Evolutionary conservation across 2,113 vertebrate genomes (phyloP).

Genomic region (Marcusenius ussheri): DNA sequence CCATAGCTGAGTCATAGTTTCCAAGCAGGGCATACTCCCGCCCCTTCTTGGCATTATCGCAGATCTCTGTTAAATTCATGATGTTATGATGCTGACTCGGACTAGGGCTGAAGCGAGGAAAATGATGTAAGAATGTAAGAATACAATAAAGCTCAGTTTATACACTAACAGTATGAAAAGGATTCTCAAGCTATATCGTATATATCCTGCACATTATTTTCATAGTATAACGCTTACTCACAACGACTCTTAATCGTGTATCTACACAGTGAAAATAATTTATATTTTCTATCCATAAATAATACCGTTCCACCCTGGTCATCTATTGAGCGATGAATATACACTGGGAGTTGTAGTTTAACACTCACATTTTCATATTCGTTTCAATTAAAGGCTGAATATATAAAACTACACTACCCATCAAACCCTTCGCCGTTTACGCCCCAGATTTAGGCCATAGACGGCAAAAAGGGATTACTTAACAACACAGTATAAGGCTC

Average conservation of each 20-base stretch:
- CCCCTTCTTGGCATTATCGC: constrained; percentile 92
- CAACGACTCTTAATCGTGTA: background rate
- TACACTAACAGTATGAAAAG: background rate
- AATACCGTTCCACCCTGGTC: background rate
- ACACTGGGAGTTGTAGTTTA: constrained; percentile 27
- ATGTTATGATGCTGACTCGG: constrained; percentile 32
- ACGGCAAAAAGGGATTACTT: constrained; percentile 34
- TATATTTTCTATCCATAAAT: background rate
- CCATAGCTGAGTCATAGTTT: constrained; percentile 91
- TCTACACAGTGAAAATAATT: background rate
- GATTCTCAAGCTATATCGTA: background rate
- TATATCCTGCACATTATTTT: background rate
- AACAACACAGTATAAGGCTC: constrained; percentile 29
- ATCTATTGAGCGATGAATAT: background rate
- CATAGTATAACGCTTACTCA: background rate
- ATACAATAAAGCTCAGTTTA: background rate
- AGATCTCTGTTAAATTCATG: constrained; percentile 93
- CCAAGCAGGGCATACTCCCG: constrained; percentile 93
- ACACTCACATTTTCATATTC: background rate
- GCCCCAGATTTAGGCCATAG: constrained; percentile 34
- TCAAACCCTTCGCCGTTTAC: background rate
- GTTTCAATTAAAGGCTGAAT: background rate
- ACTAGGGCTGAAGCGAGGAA: background rate
- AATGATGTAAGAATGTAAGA: background rate
- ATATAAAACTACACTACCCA: constrained; percentile 25